Base-by-base conservation (phyloP, 2,888 invertebrate species). In the Micropterix aruncella region DNA sequence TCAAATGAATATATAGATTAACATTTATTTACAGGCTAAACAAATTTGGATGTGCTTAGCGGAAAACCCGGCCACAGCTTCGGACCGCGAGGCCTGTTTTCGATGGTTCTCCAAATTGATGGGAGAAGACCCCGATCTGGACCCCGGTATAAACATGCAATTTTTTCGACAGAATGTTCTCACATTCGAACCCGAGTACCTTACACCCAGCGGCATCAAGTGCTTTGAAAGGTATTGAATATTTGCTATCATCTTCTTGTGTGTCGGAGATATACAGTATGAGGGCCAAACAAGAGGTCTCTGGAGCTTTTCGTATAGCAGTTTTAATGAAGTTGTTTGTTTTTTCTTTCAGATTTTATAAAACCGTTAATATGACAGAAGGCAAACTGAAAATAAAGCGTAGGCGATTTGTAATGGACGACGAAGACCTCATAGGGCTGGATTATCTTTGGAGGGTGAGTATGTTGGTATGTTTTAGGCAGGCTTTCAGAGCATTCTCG, bases 51-150 rank as follows among this genome's bases (percentile, higher is more conserved):
- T 90, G 55, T 93, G 93, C 63, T 72, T 97, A 47, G 94, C 95
- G 2, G 94, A 94, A 61, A 83, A 83, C 57, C 93, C 94, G 9
- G 90, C 93, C 9, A 94, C 93, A 61, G 75, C 84, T 12, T 82
- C 85, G 1, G 96, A 97, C 63, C 78, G 95, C 37, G 96, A 97
- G 63, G 91, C 94, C 19, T 95, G 96, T 65, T 97, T 96, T 67
- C 88, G 91, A 56, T 96, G 96, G 96, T 96, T 95, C 69, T 91
- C 94, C 37, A 95, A 95, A 66, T 67, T 93, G 36, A 92, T 93
- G 92, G 90, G 90, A 15, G 95, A 95, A 54, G 95, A 96, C 59
- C 94, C 95, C 1, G 96, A 96, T 63, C 68, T 96, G 44, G 96
- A 96, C 67, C 95, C 95, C 1, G 91, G 92, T 53, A 92, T 95